Evolutionary conservation across 2,797 vertebrate species (phyloP), one percentile per base, ranked within the genome.

Genomic region (Gadopsis marmoratus): DNA sequence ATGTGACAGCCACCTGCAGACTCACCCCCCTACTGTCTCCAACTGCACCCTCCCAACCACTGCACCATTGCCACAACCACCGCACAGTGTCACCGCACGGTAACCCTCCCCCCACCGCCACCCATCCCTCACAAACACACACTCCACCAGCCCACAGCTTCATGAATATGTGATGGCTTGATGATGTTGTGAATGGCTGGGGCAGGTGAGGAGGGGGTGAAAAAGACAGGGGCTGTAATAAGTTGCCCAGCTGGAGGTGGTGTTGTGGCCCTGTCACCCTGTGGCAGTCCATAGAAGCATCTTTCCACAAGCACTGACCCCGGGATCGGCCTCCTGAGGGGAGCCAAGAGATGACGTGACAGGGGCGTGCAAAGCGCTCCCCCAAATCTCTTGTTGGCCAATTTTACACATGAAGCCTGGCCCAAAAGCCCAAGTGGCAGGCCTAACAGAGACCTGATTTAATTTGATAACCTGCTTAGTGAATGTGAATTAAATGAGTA

Each of bases 1-100:
- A 98, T 96, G 97, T 97, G 97, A 98, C 97, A 97, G 98, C 97
- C 98, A 99, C 98, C 98, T 99, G 98, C 98, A 98, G 97, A 95
- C 97, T 96, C 96, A 93, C 95, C 96, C 95, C 95, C 90, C 84
- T 60, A 86, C 81, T 74, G 89, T 91, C 91, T 91, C 82, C 78
- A 67, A 90, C 89, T 90, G 86, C 91, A 88, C 75, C 87, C 86
- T 86, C 87, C 86, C 76, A 86, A 87, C 86, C 80, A 77, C 78
- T 47, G 83, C 86, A 83, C 82, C 91, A 84, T 82, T 51, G 78
- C 84, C 73, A 79, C 87, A 87, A 73, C 83, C 71, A 45, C 67
- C 77, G 61, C 87, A 79, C 74, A 85, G 88, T 90, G 85, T 86
- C 81, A 83, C 67, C 39, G 35, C 76, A 78, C 84, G 85, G 58